Evolutionary conservation across 2,797 vertebrate species (phyloP), one percentile per base, ranked within the genome.

Genomic region (Okamejei kenojei): DNA sequence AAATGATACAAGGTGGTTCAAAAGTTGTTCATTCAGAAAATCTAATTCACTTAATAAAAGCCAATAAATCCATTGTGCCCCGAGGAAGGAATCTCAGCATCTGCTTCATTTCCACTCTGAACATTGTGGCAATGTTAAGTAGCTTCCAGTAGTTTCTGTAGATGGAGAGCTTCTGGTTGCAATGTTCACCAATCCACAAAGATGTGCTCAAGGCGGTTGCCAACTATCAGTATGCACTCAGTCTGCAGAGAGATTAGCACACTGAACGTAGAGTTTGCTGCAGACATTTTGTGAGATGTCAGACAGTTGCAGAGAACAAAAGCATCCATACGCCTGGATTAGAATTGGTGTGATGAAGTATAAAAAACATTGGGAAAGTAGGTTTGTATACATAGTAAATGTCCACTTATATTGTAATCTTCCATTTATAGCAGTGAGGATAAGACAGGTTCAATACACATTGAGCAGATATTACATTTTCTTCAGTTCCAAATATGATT

Each of bases 1-100:
- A 68, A 88, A 68, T 19, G 13, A 88, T 35, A 19, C 63, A 88
- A 7, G 17, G 13, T 32, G 29, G 29, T 86, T 63, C 45, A 1
- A n/a, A 65, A 17, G 65, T n/a, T 68, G 63, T 88, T 88, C 84
- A 68, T 68, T 88, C 84, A 88, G 84, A 68, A 88, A 88, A 88
- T 86, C 26, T 65, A 86, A 65, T 88, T 68, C 61, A 35, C 61
- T 88, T 68, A 68, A 88, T 21, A 35, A n/a, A 68, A 35, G 58
- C 84, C 84, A 35, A 88, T 35, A 32, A 19, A 88, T 88, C n/a
- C n/a, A 86, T 15, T 19, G 65, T 88, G 84, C 84, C 84, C 45
- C 9, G 61, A 68, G 84, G 84, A 88, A n/a, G 65, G 1, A 10
- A 9, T 2, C 32, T 19, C 81, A 88, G 35, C 61, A 68, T 35